These are phyloP conservation scores for Eilema depressum DNA, from an alignment of 2,888 invertebrate genomes.

Conservation along the genomic window DNA sequence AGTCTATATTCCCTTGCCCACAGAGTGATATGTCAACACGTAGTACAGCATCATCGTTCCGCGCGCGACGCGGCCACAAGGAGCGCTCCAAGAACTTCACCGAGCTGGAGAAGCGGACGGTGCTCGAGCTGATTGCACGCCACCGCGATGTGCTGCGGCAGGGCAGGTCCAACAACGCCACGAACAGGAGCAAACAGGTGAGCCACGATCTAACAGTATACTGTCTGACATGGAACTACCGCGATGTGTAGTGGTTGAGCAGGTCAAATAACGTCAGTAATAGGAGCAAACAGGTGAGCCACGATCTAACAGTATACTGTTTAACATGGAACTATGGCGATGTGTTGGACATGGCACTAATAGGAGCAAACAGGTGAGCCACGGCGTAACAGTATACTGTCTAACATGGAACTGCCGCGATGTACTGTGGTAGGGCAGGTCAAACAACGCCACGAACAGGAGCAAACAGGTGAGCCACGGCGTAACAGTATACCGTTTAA, in stretches of 20 bases:
- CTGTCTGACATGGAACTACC: conserved; percentile 29
- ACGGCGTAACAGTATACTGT: conserved; percentile 9
- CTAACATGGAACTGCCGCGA: conserved; percentile 59
- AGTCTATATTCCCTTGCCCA: conserved; percentile 11
- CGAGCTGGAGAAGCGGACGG: conserved; percentile 83
- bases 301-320: conserved; percentile 9
- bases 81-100: conserved; percentile 86
- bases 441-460: conserved; percentile 85
- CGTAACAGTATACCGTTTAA: conserved; percentile 8
- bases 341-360: no score
- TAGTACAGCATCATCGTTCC: conserved; percentile 71
- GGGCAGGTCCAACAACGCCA: conserved; percentile 85
- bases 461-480: conserved; percentile 47
- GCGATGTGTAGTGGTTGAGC: conserved; percentile 85
- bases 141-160: conserved; percentile 85
- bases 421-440: conserved; percentile 84
- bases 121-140: conserved; percentile 82
- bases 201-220: conserved; percentile 6
- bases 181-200: conserved; percentile 84
- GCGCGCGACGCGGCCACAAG: conserved; percentile 84
- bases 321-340: not conserved
- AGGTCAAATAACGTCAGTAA: conserved; percentile 86
- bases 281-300: conserved; percentile 58
- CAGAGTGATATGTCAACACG: conserved; percentile 84
- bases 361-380: conserved; percentile 78